Percentiles rank a stretch among this genome's conserved stretches.
These are phyloP conservation scores for Scolopax bukidnonensis DNA, from an alignment of 2,797 vertebrate species.

Conservation along the genomic window DNA sequence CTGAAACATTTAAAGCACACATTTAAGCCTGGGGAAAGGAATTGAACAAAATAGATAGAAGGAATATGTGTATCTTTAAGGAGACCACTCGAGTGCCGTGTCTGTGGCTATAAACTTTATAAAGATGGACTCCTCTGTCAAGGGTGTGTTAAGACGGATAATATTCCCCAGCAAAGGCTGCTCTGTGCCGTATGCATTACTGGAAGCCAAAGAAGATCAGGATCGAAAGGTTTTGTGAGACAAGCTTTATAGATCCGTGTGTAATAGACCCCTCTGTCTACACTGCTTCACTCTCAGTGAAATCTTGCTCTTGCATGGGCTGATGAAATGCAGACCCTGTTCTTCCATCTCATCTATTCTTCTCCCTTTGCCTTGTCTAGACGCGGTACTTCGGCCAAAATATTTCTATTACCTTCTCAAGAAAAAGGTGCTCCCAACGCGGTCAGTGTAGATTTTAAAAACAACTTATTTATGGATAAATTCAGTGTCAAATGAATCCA, in stretches of 20 bases:
- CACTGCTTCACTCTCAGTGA: background rate
- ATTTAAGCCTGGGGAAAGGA: background rate
- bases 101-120: background rate
- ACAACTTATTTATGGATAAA: background rate
- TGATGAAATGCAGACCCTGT: background rate
- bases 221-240: background rate
- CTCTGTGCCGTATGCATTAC: background rate
- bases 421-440: background rate
- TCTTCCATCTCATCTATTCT: background rate
- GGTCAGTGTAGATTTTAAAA: background rate
- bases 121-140: slow-evolving; percentile 30
- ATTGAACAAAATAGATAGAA: background rate
- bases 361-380: background rate
- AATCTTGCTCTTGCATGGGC: background rate
- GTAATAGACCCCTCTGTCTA: background rate
- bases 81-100: background rate
- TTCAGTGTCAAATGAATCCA: background rate
- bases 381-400: background rate
- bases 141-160: slow-evolving; percentile 22
- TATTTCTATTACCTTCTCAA: background rate
- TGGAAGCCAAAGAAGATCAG: background rate
- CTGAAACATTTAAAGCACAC: slow-evolving; percentile 7
- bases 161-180: background rate
- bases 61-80: background rate
- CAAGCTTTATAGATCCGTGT: background rate